A percentile compares a stretch with the other conserved stretches of the same genome.
These are phyloP conservation scores for Actias luna DNA, from an alignment of 2,888 invertebrate species.

Conservation along the genomic window DNA sequence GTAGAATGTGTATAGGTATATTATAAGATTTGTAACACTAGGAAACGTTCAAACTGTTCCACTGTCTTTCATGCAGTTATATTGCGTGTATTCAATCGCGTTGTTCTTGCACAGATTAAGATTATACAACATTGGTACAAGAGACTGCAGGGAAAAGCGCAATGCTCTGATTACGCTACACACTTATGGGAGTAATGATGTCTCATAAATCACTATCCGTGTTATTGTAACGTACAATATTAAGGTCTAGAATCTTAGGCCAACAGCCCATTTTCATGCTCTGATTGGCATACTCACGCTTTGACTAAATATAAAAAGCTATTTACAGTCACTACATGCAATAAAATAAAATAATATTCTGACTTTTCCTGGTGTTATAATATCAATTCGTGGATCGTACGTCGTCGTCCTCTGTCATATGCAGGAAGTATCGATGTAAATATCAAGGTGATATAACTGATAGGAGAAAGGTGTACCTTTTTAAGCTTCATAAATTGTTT, in stretches of 20 bases:
- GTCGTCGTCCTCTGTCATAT: conserved; percentile 55
- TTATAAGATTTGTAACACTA: conserved; percentile 64
- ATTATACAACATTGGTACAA: conserved; percentile 58
- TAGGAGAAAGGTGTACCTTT: conserved; percentile 50
- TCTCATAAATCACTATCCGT: conserved; percentile 5
- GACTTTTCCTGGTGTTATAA: background rate
- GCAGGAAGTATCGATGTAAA: conserved; percentile 71
- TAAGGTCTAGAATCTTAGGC: conserved; percentile 30
- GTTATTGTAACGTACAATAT: background rate
- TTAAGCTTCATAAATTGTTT: conserved; percentile 27
- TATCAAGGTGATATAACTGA: conserved; percentile 68
- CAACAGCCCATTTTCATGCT: conserved; percentile 62
- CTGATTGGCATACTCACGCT: conserved; percentile 37
- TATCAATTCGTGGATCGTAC: conserved; percentile 33
- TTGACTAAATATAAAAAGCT: background rate
- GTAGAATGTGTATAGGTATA: conserved; percentile 40
- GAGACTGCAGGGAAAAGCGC: conserved; percentile 44
- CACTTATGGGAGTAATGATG: conserved; percentile 38
- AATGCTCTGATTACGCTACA: conserved; percentile 67
- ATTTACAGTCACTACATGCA: background rate
- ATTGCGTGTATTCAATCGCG: conserved; percentile 48
- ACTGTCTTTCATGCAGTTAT: conserved; percentile 61
- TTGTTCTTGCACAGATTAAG: conserved; percentile 42
- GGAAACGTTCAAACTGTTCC: conserved; percentile 69
- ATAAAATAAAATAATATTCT: background rate